These are phyloP conservation scores for Eugnorisma glareosa DNA, from an alignment of 2,888 invertebrate species.

Conservation along the genomic window DNA sequence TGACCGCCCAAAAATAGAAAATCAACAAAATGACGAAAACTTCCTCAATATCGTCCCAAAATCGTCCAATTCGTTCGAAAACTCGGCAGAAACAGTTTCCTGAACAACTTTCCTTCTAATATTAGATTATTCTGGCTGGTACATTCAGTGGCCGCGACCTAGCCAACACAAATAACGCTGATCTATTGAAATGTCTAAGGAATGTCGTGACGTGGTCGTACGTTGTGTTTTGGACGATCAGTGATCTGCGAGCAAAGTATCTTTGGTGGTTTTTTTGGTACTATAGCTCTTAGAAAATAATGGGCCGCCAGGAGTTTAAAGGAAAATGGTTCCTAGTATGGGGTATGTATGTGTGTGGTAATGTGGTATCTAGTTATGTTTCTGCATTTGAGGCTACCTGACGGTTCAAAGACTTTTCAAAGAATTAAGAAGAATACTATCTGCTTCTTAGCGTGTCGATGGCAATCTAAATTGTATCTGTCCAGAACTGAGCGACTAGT, in stretches of 20 bases:
- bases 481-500: too few relatives aligned
- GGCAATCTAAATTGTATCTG: too few relatives aligned
- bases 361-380: too few relatives aligned
- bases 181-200: constrained; percentile 45
- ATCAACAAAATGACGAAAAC: not conserved
- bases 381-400: not conserved
- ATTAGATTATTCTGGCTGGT: constrained; percentile 23
- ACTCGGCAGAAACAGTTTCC: constrained; percentile 8
- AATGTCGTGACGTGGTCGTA: constrained; percentile 30
- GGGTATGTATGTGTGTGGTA: too few relatives aligned
- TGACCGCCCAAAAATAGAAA: not conserved
- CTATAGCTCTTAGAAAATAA: not conserved
- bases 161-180: constrained; percentile 53
- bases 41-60: constrained; percentile 3
- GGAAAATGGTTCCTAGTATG: not conserved
- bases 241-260: constrained; percentile 9
- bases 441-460: too few relatives aligned
- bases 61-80: not conserved
- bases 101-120: constrained; percentile 13
- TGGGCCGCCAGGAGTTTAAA: too few relatives aligned
- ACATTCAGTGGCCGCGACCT: constrained; percentile 49
- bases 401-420: not conserved
- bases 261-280: too few relatives aligned
- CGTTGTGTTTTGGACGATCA: constrained; percentile 19
- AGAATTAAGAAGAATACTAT: too few relatives aligned